Evolutionary conservation across 2,113 vertebrate genomes (phyloP).

Genomic region (Thinocorus orbignyianus): DNA sequence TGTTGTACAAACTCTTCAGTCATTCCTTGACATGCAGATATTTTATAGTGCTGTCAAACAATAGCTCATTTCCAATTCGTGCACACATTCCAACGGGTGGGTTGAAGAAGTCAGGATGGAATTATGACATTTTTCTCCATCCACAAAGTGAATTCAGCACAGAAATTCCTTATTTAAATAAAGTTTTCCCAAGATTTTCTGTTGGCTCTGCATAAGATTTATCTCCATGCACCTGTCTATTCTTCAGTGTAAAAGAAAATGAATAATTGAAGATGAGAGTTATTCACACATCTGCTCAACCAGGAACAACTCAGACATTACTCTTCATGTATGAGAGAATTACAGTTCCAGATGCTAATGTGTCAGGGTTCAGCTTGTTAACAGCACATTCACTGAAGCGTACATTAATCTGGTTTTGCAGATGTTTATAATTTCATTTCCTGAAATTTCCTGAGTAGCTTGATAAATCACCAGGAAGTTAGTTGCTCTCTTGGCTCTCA

Average conservation of each 20-base stretch:
- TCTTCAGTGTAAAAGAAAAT: neutral
- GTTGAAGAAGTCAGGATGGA: neutral
- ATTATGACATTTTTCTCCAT: neutral
- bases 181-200: neutral
- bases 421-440: neutral
- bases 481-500: neutral
- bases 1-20: neutral
- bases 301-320: neutral
- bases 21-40: neutral
- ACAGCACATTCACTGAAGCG: neutral
- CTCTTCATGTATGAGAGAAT: neutral
- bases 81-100: neutral
- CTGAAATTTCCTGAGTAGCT: neutral
- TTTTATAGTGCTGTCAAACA: neutral
- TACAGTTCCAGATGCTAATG: neutral
- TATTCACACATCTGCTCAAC: neutral
- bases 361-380: neutral
- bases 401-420: neutral
- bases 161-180: neutral
- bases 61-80: neutral
- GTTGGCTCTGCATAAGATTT: neutral
- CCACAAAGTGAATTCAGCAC: neutral
- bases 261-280: neutral
- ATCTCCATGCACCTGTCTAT: neutral
- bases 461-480: neutral